Conservation (phyloP, 2,113 vertebrate genomes). For the Kobus ellipsiprymnus region DNA sequence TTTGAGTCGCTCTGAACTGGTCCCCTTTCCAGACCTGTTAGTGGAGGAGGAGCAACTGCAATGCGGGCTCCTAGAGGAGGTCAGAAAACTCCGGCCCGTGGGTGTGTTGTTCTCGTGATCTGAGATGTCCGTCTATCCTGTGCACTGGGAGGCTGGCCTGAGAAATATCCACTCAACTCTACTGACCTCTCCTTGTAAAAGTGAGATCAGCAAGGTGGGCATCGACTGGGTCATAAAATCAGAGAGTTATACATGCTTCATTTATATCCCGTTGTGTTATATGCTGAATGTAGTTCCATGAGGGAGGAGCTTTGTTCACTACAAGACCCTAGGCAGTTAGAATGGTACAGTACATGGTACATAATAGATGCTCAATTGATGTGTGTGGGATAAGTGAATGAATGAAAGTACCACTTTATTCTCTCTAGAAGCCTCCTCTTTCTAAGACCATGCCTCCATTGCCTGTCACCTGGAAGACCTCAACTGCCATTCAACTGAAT, state of each 20-base stretch:
- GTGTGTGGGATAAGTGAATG: background rate
- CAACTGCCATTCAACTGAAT: background rate
- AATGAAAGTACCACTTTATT: background rate
- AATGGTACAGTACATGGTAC: background rate
- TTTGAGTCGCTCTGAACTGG: background rate
- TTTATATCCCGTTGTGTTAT: background rate
- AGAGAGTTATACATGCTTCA: background rate
- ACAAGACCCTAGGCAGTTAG: background rate
- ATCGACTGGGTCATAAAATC: background rate
- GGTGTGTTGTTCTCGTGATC: accelerated
- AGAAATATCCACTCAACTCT: background rate
- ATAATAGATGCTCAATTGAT: background rate
- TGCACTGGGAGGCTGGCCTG: background rate
- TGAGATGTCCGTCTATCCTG: background rate
- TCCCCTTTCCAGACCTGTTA: background rate
- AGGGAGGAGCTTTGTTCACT: background rate
- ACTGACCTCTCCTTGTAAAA: background rate
- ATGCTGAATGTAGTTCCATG: background rate
- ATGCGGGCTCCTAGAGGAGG: background rate
- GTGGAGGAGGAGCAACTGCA: background rate
- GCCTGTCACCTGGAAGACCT: background rate
- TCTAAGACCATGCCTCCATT: background rate
- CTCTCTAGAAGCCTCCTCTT: background rate
- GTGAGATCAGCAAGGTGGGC: background rate
- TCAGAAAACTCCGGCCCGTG: background rate